Conservation (phyloP, 2,113 vertebrate genomes). For the Oenanthe oenanthe region DNA sequence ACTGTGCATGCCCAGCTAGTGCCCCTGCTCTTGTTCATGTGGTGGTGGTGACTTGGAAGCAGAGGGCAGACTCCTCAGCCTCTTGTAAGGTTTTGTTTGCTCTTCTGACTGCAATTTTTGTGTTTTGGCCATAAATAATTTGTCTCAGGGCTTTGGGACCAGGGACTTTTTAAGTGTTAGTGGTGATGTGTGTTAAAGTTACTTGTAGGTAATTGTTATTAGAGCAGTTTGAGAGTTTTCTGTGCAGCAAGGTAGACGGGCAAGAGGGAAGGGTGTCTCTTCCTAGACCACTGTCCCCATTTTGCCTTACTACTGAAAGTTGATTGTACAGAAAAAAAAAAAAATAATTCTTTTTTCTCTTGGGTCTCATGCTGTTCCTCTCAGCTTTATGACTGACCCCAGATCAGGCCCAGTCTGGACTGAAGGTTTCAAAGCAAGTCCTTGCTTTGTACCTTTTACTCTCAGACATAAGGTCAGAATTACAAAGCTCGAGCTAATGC, state of each 20-base stretch:
- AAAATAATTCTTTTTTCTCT: neutral
- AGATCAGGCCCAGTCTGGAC: neutral
- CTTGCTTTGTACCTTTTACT: neutral
- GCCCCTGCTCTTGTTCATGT: neutral
- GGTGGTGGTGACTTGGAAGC: neutral
- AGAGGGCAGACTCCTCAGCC: conserved; percentile 25
- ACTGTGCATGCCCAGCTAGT: accelerated
- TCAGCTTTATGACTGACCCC: neutral
- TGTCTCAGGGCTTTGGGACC: neutral
- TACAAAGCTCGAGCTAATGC: neutral
- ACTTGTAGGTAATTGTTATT: neutral
- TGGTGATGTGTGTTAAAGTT: neutral
- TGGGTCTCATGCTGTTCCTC: neutral
- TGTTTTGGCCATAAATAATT: conserved; percentile 27
- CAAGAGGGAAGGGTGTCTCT: neutral
- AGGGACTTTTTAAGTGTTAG: neutral
- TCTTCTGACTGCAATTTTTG: conserved; percentile 13
- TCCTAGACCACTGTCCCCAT: neutral
- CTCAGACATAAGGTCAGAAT: neutral
- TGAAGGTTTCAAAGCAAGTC: neutral
- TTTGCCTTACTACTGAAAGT: neutral
- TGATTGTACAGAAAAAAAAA: neutral
- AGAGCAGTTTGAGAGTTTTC: neutral
- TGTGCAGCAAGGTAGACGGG: neutral
- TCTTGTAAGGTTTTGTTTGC: conserved; percentile 44